Percentiles rank a stretch among this genome's conserved stretches.
Conservation (phyloP, 2,797 vertebrate genomes). For the Premnoplex brunnescens region DNA sequence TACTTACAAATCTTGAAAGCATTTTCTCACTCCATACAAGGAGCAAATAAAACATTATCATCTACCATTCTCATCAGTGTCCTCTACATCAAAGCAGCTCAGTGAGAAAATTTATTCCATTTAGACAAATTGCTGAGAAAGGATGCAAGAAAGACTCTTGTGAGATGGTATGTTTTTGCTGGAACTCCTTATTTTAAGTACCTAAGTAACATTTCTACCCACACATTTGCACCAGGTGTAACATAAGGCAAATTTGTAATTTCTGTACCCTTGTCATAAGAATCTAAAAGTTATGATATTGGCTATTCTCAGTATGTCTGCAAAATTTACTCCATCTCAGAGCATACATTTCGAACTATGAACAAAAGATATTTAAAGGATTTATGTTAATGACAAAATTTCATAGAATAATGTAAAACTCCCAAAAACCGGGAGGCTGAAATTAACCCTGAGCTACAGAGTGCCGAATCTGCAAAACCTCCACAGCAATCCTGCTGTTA, state of each 20-base stretch:
- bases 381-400: neutral
- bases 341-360: neutral
- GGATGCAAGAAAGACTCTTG: neutral
- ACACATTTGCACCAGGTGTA: neutral
- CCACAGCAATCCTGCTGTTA: neutral
- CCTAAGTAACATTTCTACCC: neutral
- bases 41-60: neutral
- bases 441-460: neutral
- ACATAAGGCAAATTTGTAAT: neutral
- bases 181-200: neutral
- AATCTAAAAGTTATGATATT: neutral
- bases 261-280: neutral
- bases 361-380: neutral
- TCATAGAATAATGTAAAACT: neutral
- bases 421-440: neutral
- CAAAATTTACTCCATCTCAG: neutral
- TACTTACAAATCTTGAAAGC: neutral
- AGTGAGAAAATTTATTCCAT: neutral
- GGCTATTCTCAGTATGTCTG: neutral
- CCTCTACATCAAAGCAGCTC: neutral
- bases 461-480: neutral
- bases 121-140: neutral
- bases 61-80: neutral
- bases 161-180: neutral
- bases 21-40: neutral